A percentile compares a stretch with the other conserved stretches of the same genome.
phyloP scores from a whole-genome alignment of 2,113 vertebrate genomes.

The Mirounga angustirostris region DNA sequence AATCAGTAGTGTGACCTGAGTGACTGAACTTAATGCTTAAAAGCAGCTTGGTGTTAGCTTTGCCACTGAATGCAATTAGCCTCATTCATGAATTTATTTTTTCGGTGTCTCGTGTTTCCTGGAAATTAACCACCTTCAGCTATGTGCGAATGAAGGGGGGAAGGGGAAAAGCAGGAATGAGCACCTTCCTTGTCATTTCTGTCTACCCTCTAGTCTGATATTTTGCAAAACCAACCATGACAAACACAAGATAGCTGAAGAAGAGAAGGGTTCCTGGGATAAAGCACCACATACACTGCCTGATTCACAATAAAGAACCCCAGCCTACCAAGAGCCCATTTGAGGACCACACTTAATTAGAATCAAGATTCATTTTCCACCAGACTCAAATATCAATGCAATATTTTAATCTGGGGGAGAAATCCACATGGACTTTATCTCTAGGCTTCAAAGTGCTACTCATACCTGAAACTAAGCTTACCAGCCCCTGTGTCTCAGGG shows the following conservation, averaged over 20 bases:
- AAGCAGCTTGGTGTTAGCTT: slow-evolving; percentile 30
- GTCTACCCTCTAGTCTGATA: not conserved
- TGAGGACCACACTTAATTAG: not conserved
- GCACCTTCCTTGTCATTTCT: not conserved
- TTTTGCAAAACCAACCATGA: not conserved
- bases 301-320: not conserved
- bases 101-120: not conserved
- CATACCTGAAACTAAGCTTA: not conserved
- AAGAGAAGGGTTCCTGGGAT: not conserved
- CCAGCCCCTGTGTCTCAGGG: not conserved
- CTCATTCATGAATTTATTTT: slow-evolving; percentile 57
- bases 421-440: not conserved
- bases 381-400: not conserved
- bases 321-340: not conserved
- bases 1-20: slow-evolving; percentile 12
- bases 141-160: not conserved
- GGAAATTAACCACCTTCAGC: not conserved
- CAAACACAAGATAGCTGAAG: not conserved
- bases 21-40: not conserved
- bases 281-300: rapidly evolving
- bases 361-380: not conserved
- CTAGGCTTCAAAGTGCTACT: not conserved
- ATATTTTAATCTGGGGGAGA: not conserved
- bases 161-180: not conserved
- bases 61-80: not conserved